A percentile compares a stretch with the other conserved stretches of the same genome.
These are phyloP conservation scores for Trematocara marginatum DNA, from an alignment of 2,113 vertebrate genomes.

Conservation along the genomic window DNA sequence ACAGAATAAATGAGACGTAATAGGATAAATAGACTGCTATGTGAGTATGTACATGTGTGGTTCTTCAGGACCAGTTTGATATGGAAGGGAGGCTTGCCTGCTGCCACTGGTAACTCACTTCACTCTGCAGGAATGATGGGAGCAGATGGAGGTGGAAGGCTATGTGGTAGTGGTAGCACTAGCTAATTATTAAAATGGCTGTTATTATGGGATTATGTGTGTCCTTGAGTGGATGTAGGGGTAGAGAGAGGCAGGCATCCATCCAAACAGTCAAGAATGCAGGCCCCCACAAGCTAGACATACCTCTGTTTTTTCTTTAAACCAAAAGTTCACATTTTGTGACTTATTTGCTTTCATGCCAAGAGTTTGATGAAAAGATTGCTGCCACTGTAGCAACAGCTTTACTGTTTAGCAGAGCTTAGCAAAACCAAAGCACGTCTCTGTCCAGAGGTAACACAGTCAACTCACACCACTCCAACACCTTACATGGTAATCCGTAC, in stretches of 20 bases:
- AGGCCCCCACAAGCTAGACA: not conserved
- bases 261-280: slow-evolving; percentile 1
- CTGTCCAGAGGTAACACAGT: not conserved
- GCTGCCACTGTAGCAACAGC: not conserved
- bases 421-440: not conserved
- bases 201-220: slow-evolving; percentile 65
- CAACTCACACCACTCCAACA: not conserved
- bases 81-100: not conserved
- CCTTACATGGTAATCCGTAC: not conserved
- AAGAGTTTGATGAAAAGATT: not conserved
- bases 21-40: slow-evolving; percentile 24
- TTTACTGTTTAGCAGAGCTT: not conserved
- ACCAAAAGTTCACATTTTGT: not conserved
- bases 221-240: slow-evolving; percentile 47
- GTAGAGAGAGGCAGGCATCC: not conserved
- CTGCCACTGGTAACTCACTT: not conserved
- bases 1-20: slow-evolving; percentile 54
- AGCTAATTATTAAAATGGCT: slow-evolving; percentile 59
- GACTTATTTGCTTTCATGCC: not conserved
- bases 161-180: slow-evolving; percentile 29
- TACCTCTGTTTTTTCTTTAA: not conserved
- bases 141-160: not conserved
- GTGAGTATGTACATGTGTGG: not conserved
- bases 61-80: not conserved
- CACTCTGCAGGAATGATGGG: slow-evolving; percentile 6